Percentiles rank a stretch among this genome's conserved stretches.
These are phyloP conservation scores for Vanessa atalanta DNA, from an alignment of 1,140 invertebrate genomes.

Conservation along the genomic window DNA sequence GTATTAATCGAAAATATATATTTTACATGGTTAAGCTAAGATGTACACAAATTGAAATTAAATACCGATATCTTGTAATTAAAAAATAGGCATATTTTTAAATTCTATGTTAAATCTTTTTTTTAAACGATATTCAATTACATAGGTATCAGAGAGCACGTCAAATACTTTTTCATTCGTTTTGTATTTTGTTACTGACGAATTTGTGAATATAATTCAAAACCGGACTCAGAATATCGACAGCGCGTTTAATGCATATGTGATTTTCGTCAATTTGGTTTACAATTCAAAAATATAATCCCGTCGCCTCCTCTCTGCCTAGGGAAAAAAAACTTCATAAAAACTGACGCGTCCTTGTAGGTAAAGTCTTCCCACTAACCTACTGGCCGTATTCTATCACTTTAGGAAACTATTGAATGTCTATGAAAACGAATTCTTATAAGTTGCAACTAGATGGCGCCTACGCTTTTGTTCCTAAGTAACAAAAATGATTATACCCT, in stretches of 20 bases:
- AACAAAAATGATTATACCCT: too few relatives aligned
- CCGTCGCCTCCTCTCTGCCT: conserved; percentile 36
- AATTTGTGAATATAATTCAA: conserved; percentile 67
- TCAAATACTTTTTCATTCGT: conserved; percentile 41
- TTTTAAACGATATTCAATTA: not conserved
- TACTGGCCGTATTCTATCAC: conserved; percentile 52
- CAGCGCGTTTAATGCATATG: conserved; percentile 55
- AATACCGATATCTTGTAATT: too few relatives aligned
- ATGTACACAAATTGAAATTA: too few relatives aligned
- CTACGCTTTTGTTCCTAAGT: too few relatives aligned
- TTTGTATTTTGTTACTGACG: conserved; percentile 44
- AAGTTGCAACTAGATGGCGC: too few relatives aligned
- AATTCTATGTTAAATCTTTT: not conserved
- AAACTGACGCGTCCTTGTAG: conserved; percentile 59
- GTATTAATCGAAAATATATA: too few relatives aligned
- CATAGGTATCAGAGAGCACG: not conserved
- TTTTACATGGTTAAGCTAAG: too few relatives aligned
- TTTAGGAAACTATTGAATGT: conserved; percentile 11
- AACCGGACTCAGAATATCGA: conserved; percentile 46
- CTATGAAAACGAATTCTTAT: not conserved
- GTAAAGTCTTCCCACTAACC: conserved; percentile 58
- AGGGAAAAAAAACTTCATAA: conserved; percentile 43
- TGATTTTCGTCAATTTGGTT: conserved; percentile 62
- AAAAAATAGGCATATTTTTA: too few relatives aligned
- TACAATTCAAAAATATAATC: conserved; percentile 59